Conservation (phyloP, 2,797 vertebrate species). For the Cygnus olor region DNA sequence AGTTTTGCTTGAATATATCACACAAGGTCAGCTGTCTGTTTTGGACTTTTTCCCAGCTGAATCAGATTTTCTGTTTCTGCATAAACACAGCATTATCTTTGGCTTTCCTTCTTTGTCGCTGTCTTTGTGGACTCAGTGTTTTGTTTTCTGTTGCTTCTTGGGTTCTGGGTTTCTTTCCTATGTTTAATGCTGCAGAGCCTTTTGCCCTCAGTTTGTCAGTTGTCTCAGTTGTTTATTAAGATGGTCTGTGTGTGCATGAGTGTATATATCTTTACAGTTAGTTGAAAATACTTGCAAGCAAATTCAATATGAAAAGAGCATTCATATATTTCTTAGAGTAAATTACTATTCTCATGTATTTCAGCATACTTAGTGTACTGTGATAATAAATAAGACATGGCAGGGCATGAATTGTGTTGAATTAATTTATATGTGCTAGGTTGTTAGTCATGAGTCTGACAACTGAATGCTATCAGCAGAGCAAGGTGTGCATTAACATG, state of each 20-base stretch:
- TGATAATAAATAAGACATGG: constrained; percentile 34
- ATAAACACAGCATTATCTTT: accelerated
- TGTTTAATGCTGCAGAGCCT: not conserved
- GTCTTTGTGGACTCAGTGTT: not conserved
- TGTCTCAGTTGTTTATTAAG: not conserved
- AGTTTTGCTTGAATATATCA: not conserved
- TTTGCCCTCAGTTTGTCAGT: not conserved
- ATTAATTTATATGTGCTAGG: constrained; percentile 47
- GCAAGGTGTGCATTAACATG: not conserved
- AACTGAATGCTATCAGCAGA: constrained; percentile 22
- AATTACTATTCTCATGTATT: not conserved
- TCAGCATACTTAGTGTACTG: not conserved
- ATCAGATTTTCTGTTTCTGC: not conserved
- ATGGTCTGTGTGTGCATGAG: not conserved
- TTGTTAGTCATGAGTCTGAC: constrained; percentile 40
- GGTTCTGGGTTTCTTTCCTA: not conserved
- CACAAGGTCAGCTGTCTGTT: not conserved
- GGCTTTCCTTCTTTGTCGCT: not conserved
- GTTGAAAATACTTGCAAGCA: not conserved
- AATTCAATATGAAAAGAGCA: not conserved
- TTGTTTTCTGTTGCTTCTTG: not conserved
- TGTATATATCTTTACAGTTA: not conserved
- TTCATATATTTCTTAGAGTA: not conserved
- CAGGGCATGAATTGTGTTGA: not conserved
- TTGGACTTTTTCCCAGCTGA: not conserved